A percentile compares a stretch with the other conserved stretches of the same genome.
These are phyloP conservation scores for Melieria crassipennis DNA, from an alignment of 2,888 invertebrate genomes.

Conservation along the genomic window DNA sequence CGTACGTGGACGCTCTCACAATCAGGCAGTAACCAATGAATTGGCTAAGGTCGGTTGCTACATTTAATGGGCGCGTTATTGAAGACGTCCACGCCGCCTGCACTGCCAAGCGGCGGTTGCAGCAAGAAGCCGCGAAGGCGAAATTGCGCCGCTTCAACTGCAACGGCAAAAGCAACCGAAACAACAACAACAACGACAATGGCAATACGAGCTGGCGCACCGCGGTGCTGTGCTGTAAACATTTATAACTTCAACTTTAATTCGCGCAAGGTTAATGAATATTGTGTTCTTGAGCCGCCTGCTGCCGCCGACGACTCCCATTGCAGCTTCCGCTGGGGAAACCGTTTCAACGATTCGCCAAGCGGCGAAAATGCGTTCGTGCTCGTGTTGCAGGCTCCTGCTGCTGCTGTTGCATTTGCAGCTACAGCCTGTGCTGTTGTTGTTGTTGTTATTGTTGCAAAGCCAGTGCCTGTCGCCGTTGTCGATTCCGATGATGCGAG, in stretches of 20 bases:
- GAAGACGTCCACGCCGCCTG: conserved; percentile 38
- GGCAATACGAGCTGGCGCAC: conserved; percentile 20
- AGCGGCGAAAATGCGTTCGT: conserved; percentile 48
- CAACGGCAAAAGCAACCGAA: conserved; percentile 7
- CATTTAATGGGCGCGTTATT: conserved; percentile 58
- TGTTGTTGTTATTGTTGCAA: conserved; percentile 22
- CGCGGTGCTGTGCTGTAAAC: conserved; percentile 22
- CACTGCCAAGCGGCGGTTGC: conserved; percentile 18
- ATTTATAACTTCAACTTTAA: conserved; percentile 51
- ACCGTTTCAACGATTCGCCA: conserved; percentile 50
- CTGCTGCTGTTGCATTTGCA: not conserved
- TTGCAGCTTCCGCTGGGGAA: conserved; percentile 62
- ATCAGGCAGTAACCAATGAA: conserved; percentile 52
- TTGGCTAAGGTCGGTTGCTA: conserved; percentile 55
- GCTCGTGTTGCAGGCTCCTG: conserved; percentile 36
- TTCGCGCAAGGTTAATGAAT: conserved; percentile 63
- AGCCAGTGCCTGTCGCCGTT: conserved; percentile 4
- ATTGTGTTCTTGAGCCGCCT: conserved; percentile 55
- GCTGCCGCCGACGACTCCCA: conserved; percentile 46
- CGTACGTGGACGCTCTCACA: conserved; percentile 22
- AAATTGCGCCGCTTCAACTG: conserved; percentile 18
- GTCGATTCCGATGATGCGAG: not conserved
- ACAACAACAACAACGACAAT: conserved; percentile 16
- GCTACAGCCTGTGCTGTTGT: conserved; percentile 33
- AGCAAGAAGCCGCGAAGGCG: conserved; percentile 20